Conservation (phyloP, 2,888 invertebrate genomes). For the Lasioglossum marginatum region DNA sequence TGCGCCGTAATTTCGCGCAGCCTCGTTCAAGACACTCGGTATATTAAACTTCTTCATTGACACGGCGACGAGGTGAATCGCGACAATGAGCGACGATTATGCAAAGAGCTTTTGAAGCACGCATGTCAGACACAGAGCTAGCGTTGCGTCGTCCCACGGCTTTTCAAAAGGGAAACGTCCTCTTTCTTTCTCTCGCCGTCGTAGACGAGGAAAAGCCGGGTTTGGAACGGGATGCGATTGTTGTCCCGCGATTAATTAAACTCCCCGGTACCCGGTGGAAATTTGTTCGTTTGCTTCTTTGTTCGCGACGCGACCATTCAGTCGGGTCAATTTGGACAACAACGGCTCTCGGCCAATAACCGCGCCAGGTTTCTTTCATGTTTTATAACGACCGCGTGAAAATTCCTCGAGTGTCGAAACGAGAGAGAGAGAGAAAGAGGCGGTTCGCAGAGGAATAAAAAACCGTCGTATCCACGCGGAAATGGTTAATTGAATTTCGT, state of each 20-base stretch:
- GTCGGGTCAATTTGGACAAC: constrained; percentile 25
- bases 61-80: constrained; percentile 6
- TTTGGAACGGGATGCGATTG: constrained; percentile 13
- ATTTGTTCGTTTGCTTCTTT: constrained; percentile 28
- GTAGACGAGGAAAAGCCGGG: not conserved
- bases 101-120: constrained; percentile 21
- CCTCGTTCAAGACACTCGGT: constrained; percentile 14
- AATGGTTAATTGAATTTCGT: constrained; percentile 34
- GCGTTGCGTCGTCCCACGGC: not conserved
- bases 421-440: not conserved
- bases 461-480: constrained; percentile 14
- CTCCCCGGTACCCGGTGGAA: not conserved
- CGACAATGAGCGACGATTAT: constrained; percentile 24
- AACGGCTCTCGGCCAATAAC: constrained; percentile 18
- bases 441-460: not conserved
- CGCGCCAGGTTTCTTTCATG: constrained; percentile 18
- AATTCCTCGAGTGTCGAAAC: not conserved
- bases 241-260: constrained; percentile 35
- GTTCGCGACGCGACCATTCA: constrained; percentile 15
- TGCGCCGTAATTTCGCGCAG: not conserved
- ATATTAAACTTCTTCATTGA: constrained; percentile 9
- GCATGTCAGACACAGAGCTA: constrained; percentile 21
- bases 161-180: not conserved
- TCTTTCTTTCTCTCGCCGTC: not conserved
- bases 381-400: constrained; percentile 32